phyloP scores from a whole-genome alignment of 2,888 invertebrate species.

The Lydus trimaculatus region DNA sequence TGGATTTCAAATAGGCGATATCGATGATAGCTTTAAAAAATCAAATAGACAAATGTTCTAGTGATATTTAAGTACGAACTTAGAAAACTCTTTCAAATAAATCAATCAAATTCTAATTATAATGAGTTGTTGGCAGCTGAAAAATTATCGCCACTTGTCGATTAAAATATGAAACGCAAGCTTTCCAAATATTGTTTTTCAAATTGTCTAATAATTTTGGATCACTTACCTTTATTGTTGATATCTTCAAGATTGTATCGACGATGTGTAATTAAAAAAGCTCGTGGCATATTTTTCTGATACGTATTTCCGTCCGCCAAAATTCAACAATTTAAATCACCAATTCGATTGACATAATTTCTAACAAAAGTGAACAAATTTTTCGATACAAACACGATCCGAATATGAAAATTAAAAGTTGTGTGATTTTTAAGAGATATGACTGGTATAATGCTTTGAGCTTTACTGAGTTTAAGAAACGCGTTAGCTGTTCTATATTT shows the following conservation, averaged over 20 bases:
- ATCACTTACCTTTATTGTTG: conserved; percentile 57
- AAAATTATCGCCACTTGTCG: not conserved
- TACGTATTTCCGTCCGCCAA: conserved; percentile 15
- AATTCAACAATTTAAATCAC: conserved; percentile 3
- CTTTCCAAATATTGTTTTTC: not conserved
- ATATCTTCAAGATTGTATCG: conserved; percentile 63
- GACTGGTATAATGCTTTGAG: conserved; percentile 42
- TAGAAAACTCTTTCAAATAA: not conserved
- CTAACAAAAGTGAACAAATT: not conserved
- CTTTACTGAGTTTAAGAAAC: conserved; percentile 56
- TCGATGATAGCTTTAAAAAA: too few species aligned
- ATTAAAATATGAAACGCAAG: not conserved
- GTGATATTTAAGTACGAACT: not conserved
- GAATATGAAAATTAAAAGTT: not conserved
- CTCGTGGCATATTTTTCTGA: conserved; percentile 65
- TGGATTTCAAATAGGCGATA: conserved; percentile 6
- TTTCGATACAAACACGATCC: not conserved
- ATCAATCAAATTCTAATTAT: not conserved
- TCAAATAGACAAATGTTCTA: too few species aligned
- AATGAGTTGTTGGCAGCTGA: not conserved
- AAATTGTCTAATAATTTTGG: not conserved
- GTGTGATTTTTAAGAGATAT: conserved; percentile 27
- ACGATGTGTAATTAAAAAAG: conserved; percentile 70
- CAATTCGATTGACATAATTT: not conserved
- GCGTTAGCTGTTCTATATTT: conserved; percentile 62